Conservation (phyloP, 1,140 invertebrate species). For the Nilaparvata lugens region DNA sequence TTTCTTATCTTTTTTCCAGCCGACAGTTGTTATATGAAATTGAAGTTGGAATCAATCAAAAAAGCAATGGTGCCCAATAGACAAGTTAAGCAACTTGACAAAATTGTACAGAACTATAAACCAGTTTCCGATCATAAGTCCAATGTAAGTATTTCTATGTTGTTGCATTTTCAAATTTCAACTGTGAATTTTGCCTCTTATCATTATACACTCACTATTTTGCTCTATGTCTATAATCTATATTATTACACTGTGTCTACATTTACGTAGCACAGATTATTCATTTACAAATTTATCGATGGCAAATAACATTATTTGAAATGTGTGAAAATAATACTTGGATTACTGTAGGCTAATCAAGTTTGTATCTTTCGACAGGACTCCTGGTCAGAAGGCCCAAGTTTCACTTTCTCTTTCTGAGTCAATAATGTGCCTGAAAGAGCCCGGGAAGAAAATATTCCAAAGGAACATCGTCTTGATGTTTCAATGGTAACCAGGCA, state of each 20-base stretch:
- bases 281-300: too few relatives aligned
- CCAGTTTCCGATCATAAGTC: constrained; percentile 83
- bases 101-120: constrained; percentile 76
- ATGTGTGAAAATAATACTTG: constrained; percentile 1
- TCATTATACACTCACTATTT: neutral
- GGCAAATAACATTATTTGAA: too few relatives aligned
- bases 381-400: constrained; percentile 55
- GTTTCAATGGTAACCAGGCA: constrained; percentile 81
- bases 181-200: too few relatives aligned
- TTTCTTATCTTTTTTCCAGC: constrained; percentile 36
- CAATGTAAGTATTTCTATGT: constrained; percentile 61
- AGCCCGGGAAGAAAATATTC: constrained; percentile 60
- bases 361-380: constrained; percentile 30
- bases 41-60: constrained; percentile 77
- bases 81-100: constrained; percentile 69
- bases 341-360: constrained; percentile 10
- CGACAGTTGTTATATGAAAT: constrained; percentile 77
- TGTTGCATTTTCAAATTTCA: too few relatives aligned
- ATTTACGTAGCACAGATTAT: neutral
- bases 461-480: constrained; percentile 83
- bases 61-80: constrained; percentile 70
- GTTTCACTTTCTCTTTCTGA: constrained; percentile 60
- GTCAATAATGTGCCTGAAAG: constrained; percentile 58
- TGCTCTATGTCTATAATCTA: neutral
- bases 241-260: neutral